A percentile compares a stretch with the other conserved stretches of the same genome.
phyloP scores from a whole-genome alignment of 1,140 invertebrate species.

The Propsilocerus akamusi region DNA sequence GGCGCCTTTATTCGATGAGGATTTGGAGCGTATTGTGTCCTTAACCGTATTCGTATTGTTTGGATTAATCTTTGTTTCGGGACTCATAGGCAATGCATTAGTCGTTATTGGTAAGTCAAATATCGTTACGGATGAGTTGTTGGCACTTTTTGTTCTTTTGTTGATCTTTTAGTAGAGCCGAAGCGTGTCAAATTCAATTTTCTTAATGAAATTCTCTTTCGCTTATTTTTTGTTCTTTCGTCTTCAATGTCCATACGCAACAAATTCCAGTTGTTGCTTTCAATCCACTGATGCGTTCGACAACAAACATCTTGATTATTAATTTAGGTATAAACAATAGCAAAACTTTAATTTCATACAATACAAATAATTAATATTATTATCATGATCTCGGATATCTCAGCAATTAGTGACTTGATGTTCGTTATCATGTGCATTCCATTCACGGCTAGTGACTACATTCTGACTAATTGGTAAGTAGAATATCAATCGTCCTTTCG shows the following conservation, averaged over 20 bases:
- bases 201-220: not conserved
- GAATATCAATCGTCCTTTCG: slow-evolving; percentile 16
- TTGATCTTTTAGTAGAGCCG: not conserved
- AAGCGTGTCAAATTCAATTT: not conserved
- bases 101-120: slow-evolving; percentile 43
- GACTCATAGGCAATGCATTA: slow-evolving; percentile 72
- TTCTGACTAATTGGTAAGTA: slow-evolving; percentile 1
- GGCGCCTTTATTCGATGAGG: slow-evolving; percentile 9
- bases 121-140: not conserved
- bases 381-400: too few species aligned
- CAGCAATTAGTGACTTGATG: slow-evolving; percentile 77
- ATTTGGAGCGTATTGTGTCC: slow-evolving; percentile 30
- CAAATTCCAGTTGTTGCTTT: slow-evolving; percentile 60
- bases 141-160: not conserved
- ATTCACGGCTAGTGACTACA: slow-evolving; percentile 46
- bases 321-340: too few species aligned
- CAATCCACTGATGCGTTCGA: slow-evolving; percentile 81
- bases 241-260: too few species aligned
- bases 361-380: too few species aligned
- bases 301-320: slow-evolving; percentile 82
- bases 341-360: too few species aligned
- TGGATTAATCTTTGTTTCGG: slow-evolving; percentile 70
- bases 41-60: slow-evolving; percentile 73
- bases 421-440: slow-evolving; percentile 94
- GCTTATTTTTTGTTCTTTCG: slow-evolving; percentile 9